A percentile compares a stretch with the other conserved stretches of the same genome.
Conservation (phyloP, 2,113 vertebrate genomes). For the Scomber colias region DNA sequence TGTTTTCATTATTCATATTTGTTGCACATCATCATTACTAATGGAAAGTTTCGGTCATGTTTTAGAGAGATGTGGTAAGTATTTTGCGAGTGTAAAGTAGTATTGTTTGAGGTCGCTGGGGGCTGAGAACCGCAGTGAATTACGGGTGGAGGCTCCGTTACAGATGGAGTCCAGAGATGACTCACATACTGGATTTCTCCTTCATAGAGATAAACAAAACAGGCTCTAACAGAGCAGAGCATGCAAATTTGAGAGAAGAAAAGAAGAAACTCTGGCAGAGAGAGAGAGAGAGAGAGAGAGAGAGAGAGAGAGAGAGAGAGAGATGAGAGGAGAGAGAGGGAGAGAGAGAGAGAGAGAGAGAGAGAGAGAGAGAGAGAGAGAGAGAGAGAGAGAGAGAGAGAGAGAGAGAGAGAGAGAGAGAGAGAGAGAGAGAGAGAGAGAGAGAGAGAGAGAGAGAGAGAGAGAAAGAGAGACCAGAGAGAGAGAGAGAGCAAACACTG, state of each 20-base stretch:
- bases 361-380: too few relatives aligned
- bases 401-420: too few relatives aligned
- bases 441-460: neutral
- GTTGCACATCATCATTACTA: neutral
- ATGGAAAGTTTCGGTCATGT: neutral
- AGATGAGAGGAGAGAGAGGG: too few relatives aligned
- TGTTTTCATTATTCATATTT: neutral
- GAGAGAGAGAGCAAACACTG: neutral
- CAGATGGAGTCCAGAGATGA: conserved; percentile 71
- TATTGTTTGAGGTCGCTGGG: conserved; percentile 29
- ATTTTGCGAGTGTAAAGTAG: conserved; percentile 1
- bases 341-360: too few relatives aligned
- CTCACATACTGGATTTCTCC: conserved; percentile 71
- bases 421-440: too few relatives aligned
- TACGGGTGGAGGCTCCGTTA: conserved; percentile 20
- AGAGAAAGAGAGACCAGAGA: neutral
- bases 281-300: neutral
- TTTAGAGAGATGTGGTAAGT: conserved; percentile 9
- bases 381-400: too few relatives aligned
- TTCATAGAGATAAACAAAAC: conserved; percentile 72
- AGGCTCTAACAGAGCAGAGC: conserved; percentile 52
- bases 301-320: neutral
- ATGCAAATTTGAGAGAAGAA: conserved; percentile 48
- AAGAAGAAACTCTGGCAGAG: conserved; percentile 38
- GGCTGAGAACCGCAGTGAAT: conserved; percentile 24